phyloP scores from a whole-genome alignment of 1,140 invertebrate species.

The Pogonognathellus flavescens region DNA sequence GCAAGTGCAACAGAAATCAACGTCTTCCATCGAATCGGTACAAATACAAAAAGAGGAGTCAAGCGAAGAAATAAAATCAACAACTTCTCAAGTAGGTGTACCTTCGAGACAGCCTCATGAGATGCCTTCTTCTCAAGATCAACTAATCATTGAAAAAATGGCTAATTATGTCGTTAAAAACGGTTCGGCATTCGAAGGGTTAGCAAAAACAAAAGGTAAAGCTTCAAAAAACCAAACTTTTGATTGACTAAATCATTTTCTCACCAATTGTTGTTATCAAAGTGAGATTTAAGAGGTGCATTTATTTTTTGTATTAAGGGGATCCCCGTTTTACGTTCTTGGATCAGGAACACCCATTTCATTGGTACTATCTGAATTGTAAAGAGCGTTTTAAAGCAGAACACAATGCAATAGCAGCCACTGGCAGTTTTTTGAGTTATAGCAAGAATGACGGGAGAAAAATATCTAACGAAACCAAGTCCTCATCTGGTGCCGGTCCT shows the following conservation, averaged over 20 bases:
- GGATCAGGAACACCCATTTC: conserved; percentile 79
- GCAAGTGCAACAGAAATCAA: conserved; percentile 18
- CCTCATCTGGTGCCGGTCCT: conserved; percentile 7
- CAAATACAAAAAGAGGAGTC: conserved; percentile 46
- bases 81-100: not conserved
- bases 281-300: too few species aligned
- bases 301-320: conserved; percentile 66
- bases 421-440: conserved; percentile 59
- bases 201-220: conserved; percentile 83
- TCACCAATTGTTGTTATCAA: too few species aligned
- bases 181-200: conserved; percentile 90
- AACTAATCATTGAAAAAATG: conserved; percentile 95
- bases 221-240: too few species aligned
- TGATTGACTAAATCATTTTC: too few species aligned
- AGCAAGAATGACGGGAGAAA: not conserved
- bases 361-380: conserved; percentile 79
- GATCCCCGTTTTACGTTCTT: conserved; percentile 89
- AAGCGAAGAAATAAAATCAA: not conserved
- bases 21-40: not conserved
- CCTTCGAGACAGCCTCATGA: conserved; percentile 34
- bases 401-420: conserved; percentile 55
- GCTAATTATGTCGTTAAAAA: conserved; percentile 95
- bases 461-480: not conserved
- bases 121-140: conserved; percentile 81
- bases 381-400: conserved; percentile 61